Evolutionary conservation across 1,140 invertebrate species (phyloP).

Genomic region (Littorina saxatilis): DNA sequence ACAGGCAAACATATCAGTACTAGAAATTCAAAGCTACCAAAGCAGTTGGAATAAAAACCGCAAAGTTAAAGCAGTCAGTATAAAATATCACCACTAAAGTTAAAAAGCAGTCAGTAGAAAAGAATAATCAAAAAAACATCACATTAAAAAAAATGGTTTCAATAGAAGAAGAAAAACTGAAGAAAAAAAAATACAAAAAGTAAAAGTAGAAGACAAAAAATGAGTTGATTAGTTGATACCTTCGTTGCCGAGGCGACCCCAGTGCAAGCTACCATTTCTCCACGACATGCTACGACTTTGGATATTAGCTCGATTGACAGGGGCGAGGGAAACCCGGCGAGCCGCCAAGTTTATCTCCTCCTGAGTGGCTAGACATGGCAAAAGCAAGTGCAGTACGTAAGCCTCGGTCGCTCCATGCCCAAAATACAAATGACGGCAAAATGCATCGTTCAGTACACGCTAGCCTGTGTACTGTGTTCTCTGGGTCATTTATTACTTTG

Average conservation of each 20-base stretch:
- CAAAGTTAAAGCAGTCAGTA: too few relatives aligned
- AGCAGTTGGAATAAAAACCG: too few relatives aligned
- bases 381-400: constrained; percentile 50
- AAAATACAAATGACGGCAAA: constrained; percentile 34
- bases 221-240: constrained; percentile 57
- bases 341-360: constrained; percentile 73
- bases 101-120: too few relatives aligned
- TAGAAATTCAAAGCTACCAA: too few relatives aligned
- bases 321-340: constrained; percentile 73
- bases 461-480: background rate
- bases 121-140: too few relatives aligned
- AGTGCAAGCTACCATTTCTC: constrained; percentile 74
- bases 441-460: background rate
- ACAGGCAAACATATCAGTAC: too few relatives aligned
- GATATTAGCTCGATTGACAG: constrained; percentile 71
- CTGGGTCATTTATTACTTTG: constrained; percentile 2
- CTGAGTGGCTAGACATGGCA: constrained; percentile 56
- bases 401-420: constrained; percentile 31
- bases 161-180: too few relatives aligned
- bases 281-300: constrained; percentile 74
- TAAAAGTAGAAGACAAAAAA: background rate
- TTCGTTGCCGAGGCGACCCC: constrained; percentile 69
- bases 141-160: too few relatives aligned
- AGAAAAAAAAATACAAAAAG: background rate
- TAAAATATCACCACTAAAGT: too few relatives aligned